Evolutionary conservation across 2,888 invertebrate genomes (phyloP).

Genomic region (Caenorhabditis sp.): DNA sequence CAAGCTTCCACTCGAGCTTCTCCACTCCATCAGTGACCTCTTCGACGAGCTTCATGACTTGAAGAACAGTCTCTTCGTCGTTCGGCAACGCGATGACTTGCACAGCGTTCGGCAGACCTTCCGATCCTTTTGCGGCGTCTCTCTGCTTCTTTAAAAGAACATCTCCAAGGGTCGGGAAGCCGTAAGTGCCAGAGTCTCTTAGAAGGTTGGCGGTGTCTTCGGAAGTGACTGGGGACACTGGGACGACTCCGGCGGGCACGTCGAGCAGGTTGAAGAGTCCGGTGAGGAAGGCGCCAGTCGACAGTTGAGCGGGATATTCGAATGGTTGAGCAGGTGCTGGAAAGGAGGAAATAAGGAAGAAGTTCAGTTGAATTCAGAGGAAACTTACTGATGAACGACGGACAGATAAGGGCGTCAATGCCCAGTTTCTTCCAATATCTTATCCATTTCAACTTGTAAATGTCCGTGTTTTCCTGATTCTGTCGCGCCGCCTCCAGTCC

Average conservation of each 20-base stretch:
- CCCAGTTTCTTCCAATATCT: conserved; percentile 62
- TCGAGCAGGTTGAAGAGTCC: conserved; percentile 79
- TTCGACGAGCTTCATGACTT: conserved; percentile 27
- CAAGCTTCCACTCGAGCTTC: conserved; percentile 14
- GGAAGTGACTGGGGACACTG: too few species aligned
- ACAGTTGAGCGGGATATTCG: conserved; percentile 66
- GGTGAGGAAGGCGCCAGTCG: conserved; percentile 73
- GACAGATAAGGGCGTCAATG: conserved; percentile 79
- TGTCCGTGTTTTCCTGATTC: conserved; percentile 71
- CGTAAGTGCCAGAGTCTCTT: too few species aligned
- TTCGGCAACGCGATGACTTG: conserved; percentile 24
- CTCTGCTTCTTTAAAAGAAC: neutral
- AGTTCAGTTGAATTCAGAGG: neutral
- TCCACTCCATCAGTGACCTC: neutral
- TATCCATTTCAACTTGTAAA: conserved; percentile 67
- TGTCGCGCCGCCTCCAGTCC: conserved; percentile 64
- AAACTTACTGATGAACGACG: conserved; percentile 74
- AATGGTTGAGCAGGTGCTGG: neutral
- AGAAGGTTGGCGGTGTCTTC: too few species aligned
- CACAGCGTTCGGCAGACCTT: conserved; percentile 20
- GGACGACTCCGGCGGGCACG: conserved; percentile 79
- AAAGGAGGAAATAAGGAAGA: neutral
- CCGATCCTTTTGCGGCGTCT: conserved; percentile 1
- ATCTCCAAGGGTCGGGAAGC: neutral
- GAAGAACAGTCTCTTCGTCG: conserved; percentile 26